These are phyloP conservation scores for Chamaea fasciata DNA, from an alignment of 2,113 vertebrate species.

Conservation along the genomic window DNA sequence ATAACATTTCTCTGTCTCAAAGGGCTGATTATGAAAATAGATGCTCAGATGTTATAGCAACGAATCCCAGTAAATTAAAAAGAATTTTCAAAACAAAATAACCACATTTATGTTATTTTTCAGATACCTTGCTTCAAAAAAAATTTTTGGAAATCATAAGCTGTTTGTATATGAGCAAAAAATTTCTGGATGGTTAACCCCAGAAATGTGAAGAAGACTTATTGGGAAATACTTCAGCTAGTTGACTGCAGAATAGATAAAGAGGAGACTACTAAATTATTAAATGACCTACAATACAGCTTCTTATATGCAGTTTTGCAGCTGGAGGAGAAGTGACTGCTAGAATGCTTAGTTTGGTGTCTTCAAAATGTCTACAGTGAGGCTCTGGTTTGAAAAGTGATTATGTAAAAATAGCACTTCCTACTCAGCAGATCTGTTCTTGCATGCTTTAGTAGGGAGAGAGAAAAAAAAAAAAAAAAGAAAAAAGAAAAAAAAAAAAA, in stretches of 20 bases:
- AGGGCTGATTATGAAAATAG: not conserved
- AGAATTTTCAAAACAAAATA: not conserved
- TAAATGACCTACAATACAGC: not conserved
- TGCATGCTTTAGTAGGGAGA: not conserved
- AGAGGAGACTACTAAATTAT: not conserved
- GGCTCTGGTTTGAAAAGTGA: constrained; percentile 27
- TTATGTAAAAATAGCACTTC: constrained; percentile 62
- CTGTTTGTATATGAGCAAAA: not conserved
- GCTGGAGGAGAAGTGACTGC: constrained; percentile 1
- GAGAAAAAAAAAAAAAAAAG: not conserved
- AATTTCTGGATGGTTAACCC: not conserved
- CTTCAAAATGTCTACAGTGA: constrained; percentile 38
- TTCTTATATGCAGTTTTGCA: not conserved
- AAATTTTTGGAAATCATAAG: not conserved
- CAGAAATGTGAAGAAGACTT: not conserved
- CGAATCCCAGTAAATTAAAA: not conserved
- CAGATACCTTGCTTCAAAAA: not conserved
- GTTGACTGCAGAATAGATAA: not conserved
- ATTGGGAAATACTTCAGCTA: not conserved
- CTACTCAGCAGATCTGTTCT: constrained; percentile 63
- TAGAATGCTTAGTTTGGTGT: not conserved
- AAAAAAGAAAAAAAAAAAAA: not conserved
- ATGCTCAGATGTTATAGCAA: not conserved
- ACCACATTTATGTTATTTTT: not conserved
- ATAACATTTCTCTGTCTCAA: not conserved